A percentile compares a stretch with the other conserved stretches of the same genome.
These are phyloP conservation scores for Zaprionus tsacasi DNA, from an alignment of 1,140 invertebrate species.

Conservation along the genomic window DNA sequence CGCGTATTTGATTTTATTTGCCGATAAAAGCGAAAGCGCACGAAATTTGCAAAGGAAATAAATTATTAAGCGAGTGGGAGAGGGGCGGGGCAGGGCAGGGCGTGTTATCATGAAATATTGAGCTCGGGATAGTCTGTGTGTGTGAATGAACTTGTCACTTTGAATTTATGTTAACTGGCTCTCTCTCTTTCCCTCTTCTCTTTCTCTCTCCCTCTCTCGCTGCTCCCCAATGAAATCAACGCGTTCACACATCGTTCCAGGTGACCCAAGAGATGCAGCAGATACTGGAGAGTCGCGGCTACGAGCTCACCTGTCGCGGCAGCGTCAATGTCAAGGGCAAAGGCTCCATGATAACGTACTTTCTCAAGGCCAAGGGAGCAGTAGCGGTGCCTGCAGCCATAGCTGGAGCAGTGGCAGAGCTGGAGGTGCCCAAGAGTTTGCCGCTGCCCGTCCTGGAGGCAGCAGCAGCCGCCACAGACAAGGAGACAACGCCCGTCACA, in stretches of 20 bases:
- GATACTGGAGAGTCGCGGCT: conserved; percentile 90
- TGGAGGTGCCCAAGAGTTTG: conserved; percentile 1
- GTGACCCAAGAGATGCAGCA: conserved; percentile 94
- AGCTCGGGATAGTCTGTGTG: conserved; percentile 35
- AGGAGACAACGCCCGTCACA: neutral
- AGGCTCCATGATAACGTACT: conserved; percentile 97
- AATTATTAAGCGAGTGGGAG: conserved; percentile 64
- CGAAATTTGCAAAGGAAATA: conserved; percentile 71
- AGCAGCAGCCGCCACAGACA: neutral
- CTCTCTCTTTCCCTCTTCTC: conserved; percentile 7
- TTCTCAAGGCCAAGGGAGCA: conserved; percentile 87
- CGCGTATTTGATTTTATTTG: conserved; percentile 75
- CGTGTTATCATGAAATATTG: conserved; percentile 76
- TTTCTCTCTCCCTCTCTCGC: conserved; percentile 25
- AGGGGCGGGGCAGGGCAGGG: neutral
- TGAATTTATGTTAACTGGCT: conserved; percentile 70
- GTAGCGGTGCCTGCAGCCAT: conserved; percentile 40
- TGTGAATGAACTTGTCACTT: conserved; percentile 73
- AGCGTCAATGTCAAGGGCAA: conserved; percentile 96
- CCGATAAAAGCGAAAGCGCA: conserved; percentile 59
- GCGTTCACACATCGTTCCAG: conserved; percentile 83
- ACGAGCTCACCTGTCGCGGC: conserved; percentile 91
- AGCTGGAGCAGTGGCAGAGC: conserved; percentile 2
- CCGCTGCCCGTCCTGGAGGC: conserved; percentile 4
- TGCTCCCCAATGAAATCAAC: conserved; percentile 28